phyloP scores from a whole-genome alignment of 2,113 vertebrate species.

The Trichomycterus rosablanca region DNA sequence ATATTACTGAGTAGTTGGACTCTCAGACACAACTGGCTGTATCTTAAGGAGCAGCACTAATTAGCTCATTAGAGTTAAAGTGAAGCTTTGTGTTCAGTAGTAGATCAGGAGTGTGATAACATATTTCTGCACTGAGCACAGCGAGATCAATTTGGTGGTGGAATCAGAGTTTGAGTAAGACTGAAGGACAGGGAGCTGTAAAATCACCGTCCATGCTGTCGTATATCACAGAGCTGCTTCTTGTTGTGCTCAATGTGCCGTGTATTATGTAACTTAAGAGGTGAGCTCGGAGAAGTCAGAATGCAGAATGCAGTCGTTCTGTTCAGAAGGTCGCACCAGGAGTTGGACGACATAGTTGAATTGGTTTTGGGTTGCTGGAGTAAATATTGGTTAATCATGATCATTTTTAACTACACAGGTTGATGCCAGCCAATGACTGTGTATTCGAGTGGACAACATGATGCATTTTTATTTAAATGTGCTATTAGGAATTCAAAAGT shows the following conservation, averaged over 20 bases:
- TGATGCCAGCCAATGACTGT: too few species aligned
- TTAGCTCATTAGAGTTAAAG: not conserved
- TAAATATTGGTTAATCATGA: not conserved
- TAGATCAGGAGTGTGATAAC: not conserved
- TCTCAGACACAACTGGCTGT: too few species aligned
- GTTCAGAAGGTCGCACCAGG: not conserved
- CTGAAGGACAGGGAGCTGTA: not conserved
- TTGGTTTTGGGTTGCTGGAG: not conserved
- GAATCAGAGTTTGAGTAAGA: slow-evolving; percentile 4
- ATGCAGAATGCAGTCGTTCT: not conserved
- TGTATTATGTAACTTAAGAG: slow-evolving; percentile 25
- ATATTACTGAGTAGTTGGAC: too few species aligned
- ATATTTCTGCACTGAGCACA: slow-evolving; percentile 1
- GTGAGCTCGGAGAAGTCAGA: not conserved
- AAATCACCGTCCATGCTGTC: slow-evolving; percentile 12
- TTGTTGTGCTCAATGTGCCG: slow-evolving; percentile 14
- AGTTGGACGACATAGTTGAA: not conserved
- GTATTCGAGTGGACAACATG: too few species aligned
- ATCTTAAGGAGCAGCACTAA: too few species aligned
- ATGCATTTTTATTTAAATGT: too few species aligned
- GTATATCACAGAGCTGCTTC: slow-evolving; percentile 22
- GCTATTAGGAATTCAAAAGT: too few species aligned
- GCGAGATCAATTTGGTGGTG: slow-evolving; percentile 8
- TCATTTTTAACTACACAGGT: too few species aligned
- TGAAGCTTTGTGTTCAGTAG: not conserved